phyloP scores from a whole-genome alignment of 2,113 vertebrate species.

The Campylomormyrus numenius region DNA sequence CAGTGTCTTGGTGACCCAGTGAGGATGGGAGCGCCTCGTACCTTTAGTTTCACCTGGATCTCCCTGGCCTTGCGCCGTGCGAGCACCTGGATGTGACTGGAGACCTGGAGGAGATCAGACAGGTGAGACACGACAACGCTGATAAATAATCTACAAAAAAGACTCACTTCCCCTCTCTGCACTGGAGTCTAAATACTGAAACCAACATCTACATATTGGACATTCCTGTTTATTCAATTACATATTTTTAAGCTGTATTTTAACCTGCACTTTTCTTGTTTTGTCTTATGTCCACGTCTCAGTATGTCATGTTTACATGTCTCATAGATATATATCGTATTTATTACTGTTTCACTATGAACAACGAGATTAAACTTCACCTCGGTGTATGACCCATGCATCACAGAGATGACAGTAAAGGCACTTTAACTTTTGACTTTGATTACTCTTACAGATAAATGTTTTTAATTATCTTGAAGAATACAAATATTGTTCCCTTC shows the following conservation, averaged over 20 bases:
- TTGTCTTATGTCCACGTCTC: not conserved
- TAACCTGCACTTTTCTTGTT: not conserved
- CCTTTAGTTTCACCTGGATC: slow-evolving; percentile 98
- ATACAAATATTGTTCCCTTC: not conserved
- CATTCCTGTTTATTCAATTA: not conserved
- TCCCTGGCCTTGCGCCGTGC: slow-evolving; percentile 91
- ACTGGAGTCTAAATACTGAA: not conserved
- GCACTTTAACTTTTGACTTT: not conserved
- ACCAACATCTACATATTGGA: not conserved
- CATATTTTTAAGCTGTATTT: not conserved
- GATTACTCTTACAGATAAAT: not conserved
- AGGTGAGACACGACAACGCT: not conserved
- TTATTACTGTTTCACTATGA: not conserved
- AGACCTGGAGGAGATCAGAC: slow-evolving; percentile 66
- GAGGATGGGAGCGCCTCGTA: slow-evolving; percentile 46
- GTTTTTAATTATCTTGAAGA: not conserved
- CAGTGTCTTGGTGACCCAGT: not conserved
- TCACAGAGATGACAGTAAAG: not conserved
- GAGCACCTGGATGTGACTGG: slow-evolving; percentile 94
- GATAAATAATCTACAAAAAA: not conserved
- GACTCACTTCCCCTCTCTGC: not conserved
- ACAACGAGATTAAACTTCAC: not conserved
- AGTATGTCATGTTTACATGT: not conserved
- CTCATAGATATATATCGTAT: not conserved
- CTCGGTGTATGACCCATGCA: not conserved